These are phyloP conservation scores for Nomia melanderi DNA, from an alignment of 1,140 invertebrate species.

Conservation along the genomic window DNA sequence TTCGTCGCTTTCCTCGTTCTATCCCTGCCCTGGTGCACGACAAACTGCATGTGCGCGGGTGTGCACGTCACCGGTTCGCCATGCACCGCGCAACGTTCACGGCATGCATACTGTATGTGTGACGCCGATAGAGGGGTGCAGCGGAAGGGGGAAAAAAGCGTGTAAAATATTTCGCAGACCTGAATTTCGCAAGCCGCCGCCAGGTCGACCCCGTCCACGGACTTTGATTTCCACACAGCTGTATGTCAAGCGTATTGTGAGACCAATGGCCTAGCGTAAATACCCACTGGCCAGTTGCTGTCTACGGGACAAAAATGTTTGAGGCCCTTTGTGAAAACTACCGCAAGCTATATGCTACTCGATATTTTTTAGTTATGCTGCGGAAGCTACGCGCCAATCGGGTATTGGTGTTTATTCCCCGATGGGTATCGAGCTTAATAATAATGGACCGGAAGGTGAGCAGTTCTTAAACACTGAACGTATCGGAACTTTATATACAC, in stretches of 20 bases:
- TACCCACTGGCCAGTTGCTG: slow-evolving; percentile 37
- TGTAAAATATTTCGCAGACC: slow-evolving; percentile 57
- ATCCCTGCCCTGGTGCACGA: background rate
- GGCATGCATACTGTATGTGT: slow-evolving; percentile 9
- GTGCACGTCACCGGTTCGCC: slow-evolving; percentile 4
- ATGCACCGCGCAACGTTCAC: slow-evolving; percentile 13
- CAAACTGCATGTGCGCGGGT: background rate
- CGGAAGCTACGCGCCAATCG: background rate
- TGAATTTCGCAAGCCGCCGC: slow-evolving; percentile 36
- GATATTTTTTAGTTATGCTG: slow-evolving; percentile 32
- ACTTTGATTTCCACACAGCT: slow-evolving; percentile 55
- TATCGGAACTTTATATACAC: too few relatives aligned
- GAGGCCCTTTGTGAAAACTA: slow-evolving; percentile 48
- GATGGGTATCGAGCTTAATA: background rate
- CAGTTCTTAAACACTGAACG: background rate
- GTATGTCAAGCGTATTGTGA: slow-evolving; percentile 35
- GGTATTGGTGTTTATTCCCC: slow-evolving; percentile 22
- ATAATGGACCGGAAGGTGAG: background rate
- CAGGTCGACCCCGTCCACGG: slow-evolving; percentile 25
- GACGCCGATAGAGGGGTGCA: background rate
- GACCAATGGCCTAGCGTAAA: slow-evolving; percentile 43
- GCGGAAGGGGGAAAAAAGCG: slow-evolving; percentile 12
- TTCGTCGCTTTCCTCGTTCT: slow-evolving; percentile 43
- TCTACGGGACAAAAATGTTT: slow-evolving; percentile 30
- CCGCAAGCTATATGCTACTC: slow-evolving; percentile 10